These are phyloP conservation scores for Argya squamiceps DNA, from an alignment of 2,797 vertebrate genomes.

Conservation along the genomic window DNA sequence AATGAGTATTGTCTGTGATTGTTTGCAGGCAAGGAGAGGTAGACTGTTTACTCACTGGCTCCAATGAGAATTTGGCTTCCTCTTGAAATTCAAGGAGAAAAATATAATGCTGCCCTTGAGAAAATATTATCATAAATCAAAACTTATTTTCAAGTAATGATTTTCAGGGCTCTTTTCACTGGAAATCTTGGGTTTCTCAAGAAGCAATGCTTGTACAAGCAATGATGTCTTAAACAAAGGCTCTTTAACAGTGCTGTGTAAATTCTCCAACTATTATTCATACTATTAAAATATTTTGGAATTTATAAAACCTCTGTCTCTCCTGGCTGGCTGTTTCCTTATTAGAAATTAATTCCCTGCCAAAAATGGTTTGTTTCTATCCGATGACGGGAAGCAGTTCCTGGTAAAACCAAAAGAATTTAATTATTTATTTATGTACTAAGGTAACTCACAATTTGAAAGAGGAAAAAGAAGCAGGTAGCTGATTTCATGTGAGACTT, in stretches of 20 bases:
- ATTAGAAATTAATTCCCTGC: constrained; percentile 23
- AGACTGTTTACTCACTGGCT: neutral
- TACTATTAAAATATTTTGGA: neutral
- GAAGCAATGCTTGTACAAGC: neutral
- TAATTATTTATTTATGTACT: neutral
- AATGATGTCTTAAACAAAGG: constrained; percentile 2
- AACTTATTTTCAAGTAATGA: neutral
- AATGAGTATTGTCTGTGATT: neutral
- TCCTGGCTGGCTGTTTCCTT: neutral
- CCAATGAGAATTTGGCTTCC: neutral
- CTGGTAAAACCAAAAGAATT: neutral
- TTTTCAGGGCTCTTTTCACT: neutral
- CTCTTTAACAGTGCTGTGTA: neutral
- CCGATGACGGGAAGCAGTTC: constrained; percentile 6
- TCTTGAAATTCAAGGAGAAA: neutral
- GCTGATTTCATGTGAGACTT: neutral
- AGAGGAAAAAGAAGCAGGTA: neutral
- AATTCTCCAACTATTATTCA: neutral
- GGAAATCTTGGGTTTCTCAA: neutral
- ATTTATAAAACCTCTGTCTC: neutral
- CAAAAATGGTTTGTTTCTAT: constrained; percentile 22
- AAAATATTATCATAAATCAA: constrained; percentile 13
- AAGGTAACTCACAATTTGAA: neutral
- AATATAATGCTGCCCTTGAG: neutral
- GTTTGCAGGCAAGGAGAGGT: neutral